Evolutionary conservation across 1,140 invertebrate species (phyloP), one percentile per base, ranked within the genome.

Genomic region (Drosophila novamexicana): DNA sequence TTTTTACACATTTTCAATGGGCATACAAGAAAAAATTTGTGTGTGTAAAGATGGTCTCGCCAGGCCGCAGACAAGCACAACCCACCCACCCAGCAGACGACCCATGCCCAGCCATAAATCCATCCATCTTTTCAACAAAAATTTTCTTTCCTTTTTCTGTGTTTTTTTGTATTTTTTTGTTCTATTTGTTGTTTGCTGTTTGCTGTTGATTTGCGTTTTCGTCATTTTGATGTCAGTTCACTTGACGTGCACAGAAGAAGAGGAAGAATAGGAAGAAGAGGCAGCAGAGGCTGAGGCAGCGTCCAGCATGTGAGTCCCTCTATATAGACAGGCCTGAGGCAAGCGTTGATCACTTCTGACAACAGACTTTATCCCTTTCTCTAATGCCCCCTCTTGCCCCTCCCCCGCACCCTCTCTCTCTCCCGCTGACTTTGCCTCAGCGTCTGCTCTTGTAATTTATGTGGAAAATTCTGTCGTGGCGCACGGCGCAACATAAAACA

Each of bases 191-290:
- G 73, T 54, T 70, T 77, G 78, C 63, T 75, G 80, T 89, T 89
- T 89, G 85, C 84, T 90, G 84, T 90, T 89, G 84, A 89, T 89
- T 89, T 89, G 84, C 77, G 84, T 89, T 89, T 89, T 89, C 84
- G 84, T 89, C 84, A 89, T 89, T 90, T 84, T 89, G 72, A 89
- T 90, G 85, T 84, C 84, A 90, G 85, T 84, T 84, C 75, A 80
- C 65, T 89, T 89, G 84, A 89, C 85, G 81, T 78, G 77, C 54
- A 79, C 63, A 80, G 66, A 59, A 77, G 62, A 68, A 84, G 6
- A 59, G 36, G 54, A 58, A 83, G 57, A 67, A 62, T 50, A 49
- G n/a, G 54, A 37, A 16, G 14, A 29, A 61, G 18, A 67, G 50
- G 50, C 58, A 32, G 54, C 49, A 14, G 36, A 16, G 44, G 12